A percentile compares a stretch with the other conserved stretches of the same genome.
phyloP scores from a whole-genome alignment of 2,113 vertebrate species.

The Speoplatyrhinus poulsoni region DNA sequence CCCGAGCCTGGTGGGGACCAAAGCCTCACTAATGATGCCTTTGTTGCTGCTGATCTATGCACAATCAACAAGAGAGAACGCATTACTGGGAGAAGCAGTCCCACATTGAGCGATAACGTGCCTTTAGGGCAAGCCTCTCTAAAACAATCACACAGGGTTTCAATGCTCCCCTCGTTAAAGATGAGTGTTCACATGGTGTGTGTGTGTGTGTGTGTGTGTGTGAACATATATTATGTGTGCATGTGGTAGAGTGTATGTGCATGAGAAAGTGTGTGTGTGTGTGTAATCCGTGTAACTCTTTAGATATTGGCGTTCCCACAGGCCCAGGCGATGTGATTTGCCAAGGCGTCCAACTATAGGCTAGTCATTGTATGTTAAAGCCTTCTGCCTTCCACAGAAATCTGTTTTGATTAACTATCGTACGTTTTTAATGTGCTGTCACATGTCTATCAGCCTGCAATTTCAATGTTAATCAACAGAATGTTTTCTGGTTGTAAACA shows the following conservation, averaged over 20 bases:
- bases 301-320: slow-evolving; percentile 64
- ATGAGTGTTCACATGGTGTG: slow-evolving; percentile 71
- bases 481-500: neutral
- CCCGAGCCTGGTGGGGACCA: slow-evolving; percentile 75
- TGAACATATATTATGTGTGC: neutral
- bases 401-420: neutral
- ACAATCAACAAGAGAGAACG: slow-evolving; percentile 76
- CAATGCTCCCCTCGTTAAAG: slow-evolving; percentile 77
- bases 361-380: slow-evolving; percentile 20
- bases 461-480: neutral
- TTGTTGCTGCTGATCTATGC: slow-evolving; percentile 77
- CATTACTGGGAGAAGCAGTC: slow-evolving; percentile 71
- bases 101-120: slow-evolving; percentile 72
- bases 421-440: neutral
- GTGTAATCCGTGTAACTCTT: slow-evolving; percentile 50
- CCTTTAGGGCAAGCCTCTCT: slow-evolving; percentile 77
- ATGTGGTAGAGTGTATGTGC: slow-evolving; percentile 1
- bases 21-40: slow-evolving; percentile 79
- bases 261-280: slow-evolving; percentile 13
- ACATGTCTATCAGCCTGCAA: neutral
- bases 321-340: slow-evolving; percentile 53
- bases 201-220: slow-evolving; percentile 45
- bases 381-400: slow-evolving; percentile 14
- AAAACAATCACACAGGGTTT: slow-evolving; percentile 78
- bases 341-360: slow-evolving; percentile 24